phyloP scores from a whole-genome alignment of 1,140 invertebrate species.

The Halictus rubicundus region DNA sequence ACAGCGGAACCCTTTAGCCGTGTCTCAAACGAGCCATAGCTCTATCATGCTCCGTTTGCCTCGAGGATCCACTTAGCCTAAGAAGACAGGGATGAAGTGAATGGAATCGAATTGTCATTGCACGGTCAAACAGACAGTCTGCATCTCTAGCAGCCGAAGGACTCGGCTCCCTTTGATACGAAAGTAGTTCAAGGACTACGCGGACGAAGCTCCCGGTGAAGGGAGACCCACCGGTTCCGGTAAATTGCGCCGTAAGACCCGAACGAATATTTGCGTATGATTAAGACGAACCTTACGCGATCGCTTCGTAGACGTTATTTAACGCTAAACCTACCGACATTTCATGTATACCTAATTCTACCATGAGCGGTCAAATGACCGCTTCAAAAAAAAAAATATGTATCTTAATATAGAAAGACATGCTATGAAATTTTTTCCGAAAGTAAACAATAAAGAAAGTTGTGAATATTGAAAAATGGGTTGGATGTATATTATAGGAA shows the following conservation, averaged over 20 bases:
- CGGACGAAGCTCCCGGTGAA: background rate
- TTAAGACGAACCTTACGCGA: background rate
- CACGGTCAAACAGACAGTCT: slow-evolving; percentile 40
- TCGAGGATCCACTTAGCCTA: slow-evolving; percentile 31
- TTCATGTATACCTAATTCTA: no score
- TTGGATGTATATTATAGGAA: no score
- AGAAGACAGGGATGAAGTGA: slow-evolving; percentile 22
- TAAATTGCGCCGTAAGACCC: background rate
- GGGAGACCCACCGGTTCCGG: background rate
- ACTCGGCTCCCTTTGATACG: slow-evolving; percentile 23
- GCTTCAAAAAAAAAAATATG: no score
- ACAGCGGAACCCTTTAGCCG: slow-evolving; percentile 31
- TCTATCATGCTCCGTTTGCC: slow-evolving; percentile 40
- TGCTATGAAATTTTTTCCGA: no score
- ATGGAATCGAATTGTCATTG: slow-evolving; percentile 47
- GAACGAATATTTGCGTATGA: background rate
- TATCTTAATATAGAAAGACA: no score
- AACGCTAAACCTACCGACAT: no score
- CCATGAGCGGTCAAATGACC: no score
- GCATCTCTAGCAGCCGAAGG: background rate
- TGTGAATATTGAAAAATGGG: no score
- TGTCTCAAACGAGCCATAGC: slow-evolving; percentile 25
- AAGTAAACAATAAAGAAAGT: no score
- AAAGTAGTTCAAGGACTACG: slow-evolving; percentile 38
- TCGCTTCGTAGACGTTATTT: background rate